Base-by-base conservation (phyloP, 2,797 vertebrate species). In the Helostoma temminkii region DNA sequence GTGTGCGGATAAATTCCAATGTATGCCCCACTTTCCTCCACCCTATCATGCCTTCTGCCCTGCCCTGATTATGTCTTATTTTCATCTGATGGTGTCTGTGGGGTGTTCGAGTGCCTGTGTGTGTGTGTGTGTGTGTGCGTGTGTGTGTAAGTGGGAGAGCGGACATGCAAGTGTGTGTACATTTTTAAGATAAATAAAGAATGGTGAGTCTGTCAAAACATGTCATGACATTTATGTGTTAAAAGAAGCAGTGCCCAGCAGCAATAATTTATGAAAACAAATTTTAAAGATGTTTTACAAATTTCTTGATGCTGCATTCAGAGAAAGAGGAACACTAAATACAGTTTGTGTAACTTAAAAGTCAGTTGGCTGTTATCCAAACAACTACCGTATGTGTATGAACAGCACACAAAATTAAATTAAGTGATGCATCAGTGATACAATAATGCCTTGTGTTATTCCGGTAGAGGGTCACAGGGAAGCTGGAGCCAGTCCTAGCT, bases 31-130 rank as follows among this genome's bases (percentile, higher is more conserved):
- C 74, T 86, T 85, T 81, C 41, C 60, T 42, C 49, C 52, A 47
- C 43, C 59, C 58, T 43, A 60, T 64, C 56, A 49, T 53, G 39
- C 53, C 49, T 54, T 54, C 69, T 69, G 66, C 36, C 18, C 60
- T 80, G 80, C 52, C 82, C 84, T 75, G 74, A 88, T 85, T 88
- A 82, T 81, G 86, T 85, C 83, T 76, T 52, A 67, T 71, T 78
- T 83, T 66, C 74, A 76, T 82, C 55, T 74, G 63, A 70, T 59
- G 54, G 67, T 59, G 62, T 81, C 70, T 75, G 28, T 76, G 53
- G 69, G 66, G 71, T 76, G 57, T 71, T 52, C 55, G 32, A 21
- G 30, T 64, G 52, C 25, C 36, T 45, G 53, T 25, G 25, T 21
- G 47, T 28, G 48, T 50, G 34, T 53, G 32, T 21, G 24, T 64